These are phyloP conservation scores for Neodiprion virginianus DNA, from an alignment of 1,140 invertebrate species.

Conservation along the genomic window DNA sequence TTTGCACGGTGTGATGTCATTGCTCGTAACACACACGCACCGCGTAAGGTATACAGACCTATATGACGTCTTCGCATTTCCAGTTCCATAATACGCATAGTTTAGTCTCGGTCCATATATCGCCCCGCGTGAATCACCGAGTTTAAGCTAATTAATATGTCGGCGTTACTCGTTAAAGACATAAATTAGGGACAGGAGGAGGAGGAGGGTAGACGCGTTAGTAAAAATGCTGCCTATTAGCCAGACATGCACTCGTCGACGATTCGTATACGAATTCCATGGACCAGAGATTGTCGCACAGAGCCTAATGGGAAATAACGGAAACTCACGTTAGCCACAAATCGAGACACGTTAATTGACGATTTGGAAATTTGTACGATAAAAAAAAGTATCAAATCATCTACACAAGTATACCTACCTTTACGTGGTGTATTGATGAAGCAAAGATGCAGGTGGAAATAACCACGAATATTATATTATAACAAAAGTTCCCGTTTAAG, in stretches of 20 bases:
- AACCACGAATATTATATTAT: not conserved
- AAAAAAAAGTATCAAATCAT: not conserved
- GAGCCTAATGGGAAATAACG: not conserved
- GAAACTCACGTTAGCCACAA: not conserved
- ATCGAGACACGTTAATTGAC: not conserved
- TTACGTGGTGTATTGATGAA: too few relatives aligned
- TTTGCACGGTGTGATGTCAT: too few relatives aligned
- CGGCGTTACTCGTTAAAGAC: conserved; percentile 38
- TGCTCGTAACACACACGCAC: too few relatives aligned
- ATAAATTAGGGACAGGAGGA: not conserved
- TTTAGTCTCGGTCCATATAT: too few relatives aligned
- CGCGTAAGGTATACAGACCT: too few relatives aligned
- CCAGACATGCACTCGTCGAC: not conserved
- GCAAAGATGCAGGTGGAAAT: not conserved
- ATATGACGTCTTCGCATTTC: too few relatives aligned
- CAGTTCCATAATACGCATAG: too few relatives aligned
- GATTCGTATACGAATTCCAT: not conserved
- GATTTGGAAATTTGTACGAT: not conserved
- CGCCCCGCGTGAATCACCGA: conserved; percentile 35
- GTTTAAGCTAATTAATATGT: conserved; percentile 36
- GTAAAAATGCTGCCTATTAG: not conserved
- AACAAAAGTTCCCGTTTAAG: not conserved
- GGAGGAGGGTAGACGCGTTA: not conserved
- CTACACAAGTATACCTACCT: not conserved
- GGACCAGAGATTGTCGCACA: not conserved